Evolutionary conservation across 2,797 vertebrate genomes (phyloP).

Genomic region (Hephaestus fuliginosus): DNA sequence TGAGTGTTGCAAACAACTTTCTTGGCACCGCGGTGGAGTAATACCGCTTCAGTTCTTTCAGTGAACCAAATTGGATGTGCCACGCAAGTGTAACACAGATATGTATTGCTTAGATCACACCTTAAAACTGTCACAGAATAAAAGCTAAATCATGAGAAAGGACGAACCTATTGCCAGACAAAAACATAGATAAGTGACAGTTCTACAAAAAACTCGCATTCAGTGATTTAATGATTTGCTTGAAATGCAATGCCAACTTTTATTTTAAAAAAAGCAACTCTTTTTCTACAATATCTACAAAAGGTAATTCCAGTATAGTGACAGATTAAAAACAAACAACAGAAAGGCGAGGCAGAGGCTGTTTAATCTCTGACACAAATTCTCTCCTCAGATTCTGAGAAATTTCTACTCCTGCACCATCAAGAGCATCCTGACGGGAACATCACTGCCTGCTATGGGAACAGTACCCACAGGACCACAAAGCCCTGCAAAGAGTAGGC

Average conservation of each 20-base stretch:
- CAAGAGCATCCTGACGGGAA: too few species aligned
- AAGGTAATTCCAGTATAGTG: too few species aligned
- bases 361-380: too few species aligned
- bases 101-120: neutral
- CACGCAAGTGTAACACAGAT: neutral
- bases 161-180: neutral
- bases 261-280: neutral
- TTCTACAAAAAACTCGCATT: neutral
- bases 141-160: conserved; percentile 3
- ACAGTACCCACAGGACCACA: too few species aligned
- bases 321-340: too few species aligned
- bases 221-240: neutral
- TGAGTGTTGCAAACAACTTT: conserved; percentile 1
- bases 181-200: neutral
- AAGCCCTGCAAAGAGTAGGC: too few species aligned
- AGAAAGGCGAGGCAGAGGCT: too few species aligned
- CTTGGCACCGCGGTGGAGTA: neutral
- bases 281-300: neutral
- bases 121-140: neutral
- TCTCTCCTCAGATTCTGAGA: too few species aligned
- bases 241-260: neutral
- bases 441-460: too few species aligned
- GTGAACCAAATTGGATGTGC: neutral
- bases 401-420: too few species aligned
- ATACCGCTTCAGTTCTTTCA: conserved; percentile 8